Conservation (phyloP, 2,113 vertebrate species). For the Hiodon tergisus region DNA sequence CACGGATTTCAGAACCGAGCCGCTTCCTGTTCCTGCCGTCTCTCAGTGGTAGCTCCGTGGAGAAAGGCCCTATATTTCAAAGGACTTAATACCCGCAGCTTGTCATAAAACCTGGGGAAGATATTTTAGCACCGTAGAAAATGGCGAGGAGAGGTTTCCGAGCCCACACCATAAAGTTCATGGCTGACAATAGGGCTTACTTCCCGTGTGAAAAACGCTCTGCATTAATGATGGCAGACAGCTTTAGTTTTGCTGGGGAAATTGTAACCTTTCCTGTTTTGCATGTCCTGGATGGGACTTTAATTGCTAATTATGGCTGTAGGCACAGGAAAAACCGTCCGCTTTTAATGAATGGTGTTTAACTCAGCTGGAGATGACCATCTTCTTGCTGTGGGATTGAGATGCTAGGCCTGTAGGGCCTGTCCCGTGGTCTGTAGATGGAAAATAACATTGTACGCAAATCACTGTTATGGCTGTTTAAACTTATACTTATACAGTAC, state of each 20-base stretch:
- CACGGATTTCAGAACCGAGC: background rate
- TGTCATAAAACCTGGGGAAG: slow-evolving; percentile 13
- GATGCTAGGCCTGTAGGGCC: no score
- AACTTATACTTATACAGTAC: slow-evolving; percentile 1
- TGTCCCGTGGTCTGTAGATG: background rate
- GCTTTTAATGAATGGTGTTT: slow-evolving; percentile 32
- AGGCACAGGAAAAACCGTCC: slow-evolving; percentile 23
- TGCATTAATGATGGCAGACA: slow-evolving; percentile 28
- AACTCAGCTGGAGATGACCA: background rate
- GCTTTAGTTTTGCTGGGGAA: slow-evolving; percentile 30
- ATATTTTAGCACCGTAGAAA: slow-evolving; percentile 14
- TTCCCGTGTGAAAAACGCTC: slow-evolving; percentile 29
- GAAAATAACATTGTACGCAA: background rate
- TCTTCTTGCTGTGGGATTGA: slow-evolving; percentile 13
- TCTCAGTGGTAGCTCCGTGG: background rate
- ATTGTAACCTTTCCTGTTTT: slow-evolving; percentile 34
- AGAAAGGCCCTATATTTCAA: background rate
- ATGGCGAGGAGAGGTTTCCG: slow-evolving; percentile 8
- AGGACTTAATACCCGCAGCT: background rate
- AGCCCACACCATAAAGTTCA: slow-evolving; percentile 33
- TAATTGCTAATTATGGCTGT: slow-evolving; percentile 36
- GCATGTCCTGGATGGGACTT: slow-evolving; percentile 12
- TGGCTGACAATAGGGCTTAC: slow-evolving; percentile 30
- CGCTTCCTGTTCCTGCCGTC: background rate
- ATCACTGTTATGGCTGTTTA: background rate